phyloP scores from a whole-genome alignment of 2,797 vertebrate species.

The Gymnodraco acuticeps region DNA sequence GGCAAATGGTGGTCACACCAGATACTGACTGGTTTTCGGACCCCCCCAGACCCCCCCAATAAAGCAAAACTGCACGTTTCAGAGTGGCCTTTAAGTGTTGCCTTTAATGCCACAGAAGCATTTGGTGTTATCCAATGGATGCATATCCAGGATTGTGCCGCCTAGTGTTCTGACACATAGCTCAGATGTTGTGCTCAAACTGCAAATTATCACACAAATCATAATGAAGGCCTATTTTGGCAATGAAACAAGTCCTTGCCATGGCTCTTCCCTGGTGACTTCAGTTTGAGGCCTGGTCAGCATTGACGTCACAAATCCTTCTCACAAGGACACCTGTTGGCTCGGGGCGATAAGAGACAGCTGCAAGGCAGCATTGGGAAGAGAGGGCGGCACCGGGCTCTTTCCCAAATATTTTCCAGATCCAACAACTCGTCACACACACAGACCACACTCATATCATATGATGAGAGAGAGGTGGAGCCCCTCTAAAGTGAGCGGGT shows the following conservation, averaged over 20 bases:
- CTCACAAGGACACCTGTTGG: slow-evolving; percentile 82
- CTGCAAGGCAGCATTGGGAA: slow-evolving; percentile 49
- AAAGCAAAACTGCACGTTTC: too few relatives aligned
- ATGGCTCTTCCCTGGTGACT: slow-evolving; percentile 9
- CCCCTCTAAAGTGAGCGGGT: background rate
- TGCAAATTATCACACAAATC: background rate
- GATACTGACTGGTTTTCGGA: too few relatives aligned
- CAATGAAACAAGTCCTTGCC: slow-evolving; percentile 1
- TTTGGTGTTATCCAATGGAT: too few relatives aligned
- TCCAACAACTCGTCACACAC: slow-evolving; percentile 2
- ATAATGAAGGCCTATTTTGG: background rate
- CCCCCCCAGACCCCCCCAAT: too few relatives aligned
- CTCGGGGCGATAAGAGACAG: slow-evolving; percentile 64
- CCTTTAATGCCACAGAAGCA: too few relatives aligned
- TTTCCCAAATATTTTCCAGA: slow-evolving; percentile 48
- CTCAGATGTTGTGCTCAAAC: background rate
- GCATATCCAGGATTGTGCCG: too few relatives aligned
- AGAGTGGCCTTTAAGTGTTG: too few relatives aligned
- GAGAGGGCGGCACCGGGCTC: slow-evolving; percentile 35
- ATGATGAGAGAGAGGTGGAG: background rate
- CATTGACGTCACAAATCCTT: slow-evolving; percentile 73
- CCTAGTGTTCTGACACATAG: background rate
- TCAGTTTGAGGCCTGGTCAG: slow-evolving; percentile 48
- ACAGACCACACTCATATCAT: slow-evolving; percentile 2
- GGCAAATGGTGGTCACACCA: too few relatives aligned